phyloP scores from a whole-genome alignment of 2,888 invertebrate species.

The Apodemia duryi region DNA sequence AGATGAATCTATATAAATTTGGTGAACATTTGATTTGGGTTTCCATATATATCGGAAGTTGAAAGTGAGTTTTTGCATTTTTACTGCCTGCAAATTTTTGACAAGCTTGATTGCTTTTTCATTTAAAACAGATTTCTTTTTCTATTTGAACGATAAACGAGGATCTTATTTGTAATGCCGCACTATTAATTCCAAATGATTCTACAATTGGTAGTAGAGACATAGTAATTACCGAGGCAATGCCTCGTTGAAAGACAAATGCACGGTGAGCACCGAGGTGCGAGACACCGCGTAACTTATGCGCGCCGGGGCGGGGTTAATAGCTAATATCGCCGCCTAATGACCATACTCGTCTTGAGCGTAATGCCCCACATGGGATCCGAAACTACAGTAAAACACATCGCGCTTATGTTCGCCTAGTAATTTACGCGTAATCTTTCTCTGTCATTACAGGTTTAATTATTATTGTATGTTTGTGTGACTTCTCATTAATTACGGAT shows the following conservation, averaged over 20 bases:
- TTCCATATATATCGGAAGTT: too few relatives aligned
- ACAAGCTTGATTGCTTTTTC: neutral
- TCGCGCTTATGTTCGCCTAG: slow-evolving; percentile 42
- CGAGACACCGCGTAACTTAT: slow-evolving; percentile 53
- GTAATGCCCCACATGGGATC: slow-evolving; percentile 69
- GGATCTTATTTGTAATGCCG: slow-evolving; percentile 1
- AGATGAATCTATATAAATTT: too few relatives aligned
- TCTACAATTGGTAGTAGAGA: slow-evolving; percentile 19
- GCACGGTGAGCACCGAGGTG: slow-evolving; percentile 26
- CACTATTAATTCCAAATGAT: slow-evolving; percentile 19
- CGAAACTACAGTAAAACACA: slow-evolving; percentile 40
- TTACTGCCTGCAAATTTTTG: too few relatives aligned
- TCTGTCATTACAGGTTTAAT: slow-evolving; percentile 33
- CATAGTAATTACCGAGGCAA: slow-evolving; percentile 31
- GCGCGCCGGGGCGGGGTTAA: slow-evolving; percentile 63
- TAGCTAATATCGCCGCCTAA: slow-evolving; percentile 78
- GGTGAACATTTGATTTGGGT: too few relatives aligned
- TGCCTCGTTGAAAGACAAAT: slow-evolving; percentile 50
- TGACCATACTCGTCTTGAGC: slow-evolving; percentile 72
- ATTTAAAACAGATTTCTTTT: neutral
- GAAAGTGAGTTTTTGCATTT: too few relatives aligned
- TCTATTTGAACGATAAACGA: neutral
- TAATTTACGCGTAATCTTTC: slow-evolving; percentile 46
- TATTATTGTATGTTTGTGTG: slow-evolving; percentile 26
- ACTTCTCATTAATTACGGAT: slow-evolving; percentile 17